Conservation (phyloP, 2,113 vertebrate species). For the Lasiurus cinereus region DNA sequence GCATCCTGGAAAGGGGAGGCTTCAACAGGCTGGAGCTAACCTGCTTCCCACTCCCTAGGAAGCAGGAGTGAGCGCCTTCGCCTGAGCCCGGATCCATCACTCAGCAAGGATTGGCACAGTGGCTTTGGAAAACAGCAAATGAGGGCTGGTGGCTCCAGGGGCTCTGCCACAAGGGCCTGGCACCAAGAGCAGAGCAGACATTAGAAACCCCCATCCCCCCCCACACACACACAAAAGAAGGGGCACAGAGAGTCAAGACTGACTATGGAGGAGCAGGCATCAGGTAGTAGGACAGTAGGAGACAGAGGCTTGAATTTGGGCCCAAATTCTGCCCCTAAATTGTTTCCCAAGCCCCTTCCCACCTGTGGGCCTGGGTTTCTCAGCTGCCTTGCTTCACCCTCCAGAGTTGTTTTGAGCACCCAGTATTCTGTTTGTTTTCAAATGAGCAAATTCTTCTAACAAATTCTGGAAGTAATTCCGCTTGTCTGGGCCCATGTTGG, state of each 20-base stretch:
- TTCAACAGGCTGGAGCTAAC: neutral
- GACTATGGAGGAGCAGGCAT: neutral
- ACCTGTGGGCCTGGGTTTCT: neutral
- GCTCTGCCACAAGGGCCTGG: neutral
- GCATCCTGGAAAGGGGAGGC: neutral
- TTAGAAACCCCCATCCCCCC: neutral
- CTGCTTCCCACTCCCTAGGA: neutral
- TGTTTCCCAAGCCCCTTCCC: neutral
- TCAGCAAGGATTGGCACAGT: neutral
- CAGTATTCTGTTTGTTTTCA: neutral
- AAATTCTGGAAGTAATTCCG: neutral
- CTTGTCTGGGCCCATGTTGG: neutral
- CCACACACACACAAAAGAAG: neutral
- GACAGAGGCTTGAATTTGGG: neutral
- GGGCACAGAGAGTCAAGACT: neutral
- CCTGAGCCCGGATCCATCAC: neutral
- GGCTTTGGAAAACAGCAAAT: slow-evolving; percentile 1
- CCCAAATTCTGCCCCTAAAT: neutral
- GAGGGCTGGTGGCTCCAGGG: neutral
- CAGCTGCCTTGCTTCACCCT: neutral
- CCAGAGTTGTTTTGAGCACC: neutral
- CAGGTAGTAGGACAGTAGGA: neutral
- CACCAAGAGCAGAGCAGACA: neutral
- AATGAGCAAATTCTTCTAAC: slow-evolving; percentile 4
- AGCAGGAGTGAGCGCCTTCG: neutral